Evolutionary conservation across 2,113 vertebrate genomes (phyloP).

Genomic region (Electrona antarctica): DNA sequence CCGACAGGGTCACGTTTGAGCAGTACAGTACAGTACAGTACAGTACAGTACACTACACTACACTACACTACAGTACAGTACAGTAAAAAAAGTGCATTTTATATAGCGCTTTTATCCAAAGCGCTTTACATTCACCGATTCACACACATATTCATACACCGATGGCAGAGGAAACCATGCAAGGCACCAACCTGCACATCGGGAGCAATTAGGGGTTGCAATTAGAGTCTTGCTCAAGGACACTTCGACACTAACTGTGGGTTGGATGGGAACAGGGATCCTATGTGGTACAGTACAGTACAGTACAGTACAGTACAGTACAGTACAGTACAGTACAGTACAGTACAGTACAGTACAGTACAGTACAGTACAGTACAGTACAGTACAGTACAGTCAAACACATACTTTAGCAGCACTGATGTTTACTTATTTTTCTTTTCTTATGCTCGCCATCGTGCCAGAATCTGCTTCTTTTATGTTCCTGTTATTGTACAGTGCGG

Average conservation of each 20-base stretch:
- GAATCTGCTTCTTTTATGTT: conserved; percentile 27
- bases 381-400: conserved; percentile 37
- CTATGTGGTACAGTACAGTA: background rate
- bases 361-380: background rate
- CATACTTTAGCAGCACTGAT: conserved; percentile 41
- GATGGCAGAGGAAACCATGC: no score
- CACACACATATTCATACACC: no score
- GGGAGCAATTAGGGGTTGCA: no score
- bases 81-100: conserved; percentile 9
- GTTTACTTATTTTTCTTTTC: conserved; percentile 4
- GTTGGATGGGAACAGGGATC: no score
- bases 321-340: no score
- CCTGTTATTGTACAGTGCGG: conserved; percentile 19
- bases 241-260: no score
- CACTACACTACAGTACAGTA: conserved; percentile 38
- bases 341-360: background rate
- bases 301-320: background rate
- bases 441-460: conserved; percentile 27
- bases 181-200: no score
- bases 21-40: background rate
- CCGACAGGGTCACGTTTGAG: conserved; percentile 30
- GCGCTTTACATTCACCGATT: no score
- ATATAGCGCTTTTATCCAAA: no score
- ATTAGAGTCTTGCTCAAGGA: no score
- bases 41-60: conserved; percentile 6